phyloP scores from a whole-genome alignment of 2,888 invertebrate genomes.

The Poecilus cupreus region DNA sequence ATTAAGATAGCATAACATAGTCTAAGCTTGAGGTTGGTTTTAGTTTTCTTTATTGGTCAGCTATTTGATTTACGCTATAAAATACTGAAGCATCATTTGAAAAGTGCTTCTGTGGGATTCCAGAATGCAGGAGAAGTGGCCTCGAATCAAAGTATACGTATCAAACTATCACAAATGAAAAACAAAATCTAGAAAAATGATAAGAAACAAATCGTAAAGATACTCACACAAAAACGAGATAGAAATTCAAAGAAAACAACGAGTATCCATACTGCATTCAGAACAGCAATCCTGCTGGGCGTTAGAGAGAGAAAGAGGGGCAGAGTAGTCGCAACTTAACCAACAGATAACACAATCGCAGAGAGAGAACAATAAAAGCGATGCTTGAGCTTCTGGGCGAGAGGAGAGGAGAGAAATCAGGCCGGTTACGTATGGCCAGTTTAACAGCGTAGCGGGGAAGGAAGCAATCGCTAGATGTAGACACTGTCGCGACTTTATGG shows the following conservation, averaged over 20 bases:
- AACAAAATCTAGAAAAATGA: slow-evolving; percentile 17
- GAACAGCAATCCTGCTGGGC: neutral
- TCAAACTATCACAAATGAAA: neutral
- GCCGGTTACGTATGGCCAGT: slow-evolving; percentile 36
- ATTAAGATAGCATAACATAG: too few relatives aligned
- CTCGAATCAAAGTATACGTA: neutral
- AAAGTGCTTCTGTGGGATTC: too few relatives aligned
- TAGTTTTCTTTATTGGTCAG: too few relatives aligned
- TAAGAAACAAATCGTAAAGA: slow-evolving; percentile 36
- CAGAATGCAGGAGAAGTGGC: neutral
- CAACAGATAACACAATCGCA: slow-evolving; percentile 13
- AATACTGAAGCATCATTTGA: too few relatives aligned
- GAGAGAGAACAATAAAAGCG: slow-evolving; percentile 25
- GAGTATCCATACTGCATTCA: slow-evolving; percentile 15
- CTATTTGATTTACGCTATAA: too few relatives aligned
- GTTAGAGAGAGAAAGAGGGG: neutral
- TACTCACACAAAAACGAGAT: neutral
- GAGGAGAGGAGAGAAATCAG: neutral
- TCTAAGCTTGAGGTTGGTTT: too few relatives aligned
- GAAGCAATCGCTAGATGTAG: slow-evolving; percentile 65
- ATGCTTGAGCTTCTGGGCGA: neutral
- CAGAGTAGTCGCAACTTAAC: neutral
- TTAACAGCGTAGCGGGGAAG: slow-evolving; percentile 61
- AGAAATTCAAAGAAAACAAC: slow-evolving; percentile 29
- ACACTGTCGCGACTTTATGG: slow-evolving; percentile 65